Evolutionary conservation across 1,140 invertebrate species (phyloP).

Genomic region (Temnothorax curvispinosus): DNA sequence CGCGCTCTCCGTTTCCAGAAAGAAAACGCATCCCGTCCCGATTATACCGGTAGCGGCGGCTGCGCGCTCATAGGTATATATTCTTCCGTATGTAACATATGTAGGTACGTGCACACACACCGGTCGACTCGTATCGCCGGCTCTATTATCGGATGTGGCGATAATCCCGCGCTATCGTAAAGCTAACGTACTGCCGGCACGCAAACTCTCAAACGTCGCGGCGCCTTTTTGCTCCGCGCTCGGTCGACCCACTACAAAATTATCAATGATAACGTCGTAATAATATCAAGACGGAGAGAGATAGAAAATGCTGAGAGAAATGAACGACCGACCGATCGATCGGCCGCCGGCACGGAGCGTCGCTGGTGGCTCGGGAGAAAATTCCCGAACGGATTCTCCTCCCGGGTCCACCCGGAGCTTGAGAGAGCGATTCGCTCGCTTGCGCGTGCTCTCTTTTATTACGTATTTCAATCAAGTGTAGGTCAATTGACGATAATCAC

Average conservation of each 20-base stretch:
- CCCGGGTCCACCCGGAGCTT: constrained; percentile 13
- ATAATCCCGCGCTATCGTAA: constrained; percentile 56
- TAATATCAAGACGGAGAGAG: neutral
- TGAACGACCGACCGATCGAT: constrained; percentile 28
- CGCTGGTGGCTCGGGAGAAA: constrained; percentile 56
- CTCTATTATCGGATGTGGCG: constrained; percentile 60
- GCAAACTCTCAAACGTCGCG: constrained; percentile 26
- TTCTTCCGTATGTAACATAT: neutral
- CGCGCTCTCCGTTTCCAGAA: constrained; percentile 43
- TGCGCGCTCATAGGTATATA: constrained; percentile 7
- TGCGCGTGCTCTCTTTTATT: constrained; percentile 67
- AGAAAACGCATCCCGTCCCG: constrained; percentile 35
- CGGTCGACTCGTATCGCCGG: constrained; percentile 4
- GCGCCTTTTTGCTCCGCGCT: neutral
- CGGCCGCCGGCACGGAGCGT: constrained; percentile 34
- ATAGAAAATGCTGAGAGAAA: neutral
- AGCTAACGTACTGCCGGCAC: constrained; percentile 15
- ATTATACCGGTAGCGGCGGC: constrained; percentile 37
- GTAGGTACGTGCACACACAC: neutral
- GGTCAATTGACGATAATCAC: constrained; percentile 76
- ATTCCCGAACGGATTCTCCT: constrained; percentile 56
- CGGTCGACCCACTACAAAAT: constrained; percentile 37
- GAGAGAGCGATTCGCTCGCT: neutral
- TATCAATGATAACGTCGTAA: constrained; percentile 67
- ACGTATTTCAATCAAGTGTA: constrained; percentile 74